Base-by-base conservation (phyloP, 2,113 vertebrate genomes). In the Eolophus roseicapilla region DNA sequence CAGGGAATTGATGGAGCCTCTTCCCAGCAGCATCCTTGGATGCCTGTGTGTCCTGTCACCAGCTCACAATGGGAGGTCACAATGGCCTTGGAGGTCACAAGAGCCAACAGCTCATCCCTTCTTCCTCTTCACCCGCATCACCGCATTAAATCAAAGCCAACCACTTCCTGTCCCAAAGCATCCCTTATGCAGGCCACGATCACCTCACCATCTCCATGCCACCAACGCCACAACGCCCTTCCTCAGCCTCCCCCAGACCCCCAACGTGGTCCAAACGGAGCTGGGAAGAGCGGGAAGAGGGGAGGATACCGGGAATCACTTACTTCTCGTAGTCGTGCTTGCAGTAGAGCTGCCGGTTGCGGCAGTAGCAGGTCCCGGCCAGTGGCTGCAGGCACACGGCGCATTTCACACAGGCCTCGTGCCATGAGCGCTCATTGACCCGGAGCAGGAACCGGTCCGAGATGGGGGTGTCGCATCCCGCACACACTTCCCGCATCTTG, bases 261-360 rank as follows among this genome's bases (percentile, higher is more conserved):
- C 53, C 63, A 6, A 10, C 16, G 2, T 5, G 3, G 5, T 9
- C 81, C 4, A 17, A 23, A 29, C 17, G 1, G 19, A 67, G 28
- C 23, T 5, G 1, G 39, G 46, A 53, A 6, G 46, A 31, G 23
- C 4, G 11, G 46, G 24, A 71, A 71, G 50, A 7, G 1, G 1
- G 2, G 9, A n/a, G 15, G 18, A 53, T 16, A 7, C 2, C 2
- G 1, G 13, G 7, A 28, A 14, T 13, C 41, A 46, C 98, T 98
- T 98, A 99, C 99, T 99, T 99, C 87, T 99, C 98, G 52, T 99
- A 99, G 98, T 99, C 99, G 37, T 98, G 98, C 47, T 98, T 99
- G 98, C 99, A 99, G 98, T 99, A 99, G 39, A 99, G 98, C 92
- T 98, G 98, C 29, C 98, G 98, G 97, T 99, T 98, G 78, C 98